Evolutionary conservation across 53 echinoderm and acorn worm genomes (phyloP).

Genomic region (Antedon mediterranea): DNA sequence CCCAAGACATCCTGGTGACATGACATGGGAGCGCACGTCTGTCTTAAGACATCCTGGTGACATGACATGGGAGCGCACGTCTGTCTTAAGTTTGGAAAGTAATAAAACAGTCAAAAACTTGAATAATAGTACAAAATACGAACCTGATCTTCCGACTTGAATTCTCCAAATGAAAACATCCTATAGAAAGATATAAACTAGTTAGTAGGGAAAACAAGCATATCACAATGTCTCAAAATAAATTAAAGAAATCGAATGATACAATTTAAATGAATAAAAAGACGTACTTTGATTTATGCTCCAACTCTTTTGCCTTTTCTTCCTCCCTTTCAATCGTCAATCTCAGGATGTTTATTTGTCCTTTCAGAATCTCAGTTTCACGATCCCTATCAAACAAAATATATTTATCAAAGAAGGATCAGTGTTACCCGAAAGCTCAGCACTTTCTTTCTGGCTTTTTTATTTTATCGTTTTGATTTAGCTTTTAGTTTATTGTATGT

Average conservation of each 20-base stretch:
- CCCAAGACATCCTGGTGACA: too few relatives aligned
- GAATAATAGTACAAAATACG: too few relatives aligned
- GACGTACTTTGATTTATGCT: conserved; percentile 96
- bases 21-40: too few relatives aligned
- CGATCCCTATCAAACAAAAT: conserved; percentile 35
- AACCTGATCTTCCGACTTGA: conserved; percentile 97
- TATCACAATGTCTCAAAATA: not conserved
- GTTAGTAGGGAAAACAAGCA: not conserved
- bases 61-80: too few relatives aligned
- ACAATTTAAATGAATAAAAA: not conserved
- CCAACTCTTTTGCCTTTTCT: conserved; percentile 85
- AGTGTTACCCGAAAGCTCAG: too few relatives aligned
- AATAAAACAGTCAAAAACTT: too few relatives aligned
- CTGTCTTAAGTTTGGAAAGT: too few relatives aligned
- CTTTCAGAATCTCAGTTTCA: conserved; percentile 76
- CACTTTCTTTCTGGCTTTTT: too few relatives aligned
- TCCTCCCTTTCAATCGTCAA: conserved; percentile 71
- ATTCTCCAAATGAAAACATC: conserved; percentile 99
- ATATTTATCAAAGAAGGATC: too few relatives aligned
- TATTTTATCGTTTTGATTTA: too few relatives aligned
- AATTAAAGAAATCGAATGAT: not conserved
- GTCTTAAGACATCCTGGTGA: too few relatives aligned
- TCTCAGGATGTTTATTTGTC: conserved; percentile 68
- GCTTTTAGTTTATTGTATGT: too few relatives aligned
- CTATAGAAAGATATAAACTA: conserved; percentile 46